A percentile compares a stretch with the other conserved stretches of the same genome.
These are phyloP conservation scores for Cephonodes hylas DNA, from an alignment of 2,888 invertebrate genomes.

Conservation along the genomic window DNA sequence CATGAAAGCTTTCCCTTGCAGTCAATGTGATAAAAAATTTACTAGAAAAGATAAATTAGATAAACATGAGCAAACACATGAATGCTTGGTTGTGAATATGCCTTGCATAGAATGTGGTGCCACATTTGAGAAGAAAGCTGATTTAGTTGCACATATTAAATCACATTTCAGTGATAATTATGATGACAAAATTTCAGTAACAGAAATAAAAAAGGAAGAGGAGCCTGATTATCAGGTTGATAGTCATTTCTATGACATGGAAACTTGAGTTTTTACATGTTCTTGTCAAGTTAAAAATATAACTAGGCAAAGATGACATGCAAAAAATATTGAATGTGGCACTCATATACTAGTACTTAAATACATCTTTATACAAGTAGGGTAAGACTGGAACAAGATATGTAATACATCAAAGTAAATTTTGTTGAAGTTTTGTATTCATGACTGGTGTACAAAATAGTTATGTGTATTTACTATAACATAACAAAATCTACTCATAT, in stretches of 20 bases:
- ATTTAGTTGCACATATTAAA: conserved; percentile 81
- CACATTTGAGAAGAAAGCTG: conserved; percentile 81
- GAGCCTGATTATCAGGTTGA: conserved; percentile 59
- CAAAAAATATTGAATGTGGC: not conserved
- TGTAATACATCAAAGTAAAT: not conserved
- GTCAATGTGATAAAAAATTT: conserved; percentile 84
- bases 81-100: conserved; percentile 80
- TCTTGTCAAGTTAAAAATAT: not conserved
- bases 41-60: conserved; percentile 85
- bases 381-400: not conserved
- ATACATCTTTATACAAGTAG: not conserved
- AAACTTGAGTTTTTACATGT: conserved; percentile 50
- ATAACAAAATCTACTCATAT: not conserved
- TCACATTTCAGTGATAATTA: conserved; percentile 78
- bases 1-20: conserved; percentile 85
- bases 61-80: conserved; percentile 85
- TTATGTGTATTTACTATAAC: not conserved
- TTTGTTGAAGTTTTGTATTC: conserved; percentile 6
- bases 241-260: conserved; percentile 69
- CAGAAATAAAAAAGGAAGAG: conserved; percentile 67
- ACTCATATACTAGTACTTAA: conserved; percentile 4
- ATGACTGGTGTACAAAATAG: conserved; percentile 2
- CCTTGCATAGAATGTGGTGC: conserved; percentile 83
- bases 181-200: conserved; percentile 62
- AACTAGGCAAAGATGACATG: not conserved